Base-by-base conservation (phyloP, 2,888 invertebrate species). In the Machimus rusticus region DNA sequence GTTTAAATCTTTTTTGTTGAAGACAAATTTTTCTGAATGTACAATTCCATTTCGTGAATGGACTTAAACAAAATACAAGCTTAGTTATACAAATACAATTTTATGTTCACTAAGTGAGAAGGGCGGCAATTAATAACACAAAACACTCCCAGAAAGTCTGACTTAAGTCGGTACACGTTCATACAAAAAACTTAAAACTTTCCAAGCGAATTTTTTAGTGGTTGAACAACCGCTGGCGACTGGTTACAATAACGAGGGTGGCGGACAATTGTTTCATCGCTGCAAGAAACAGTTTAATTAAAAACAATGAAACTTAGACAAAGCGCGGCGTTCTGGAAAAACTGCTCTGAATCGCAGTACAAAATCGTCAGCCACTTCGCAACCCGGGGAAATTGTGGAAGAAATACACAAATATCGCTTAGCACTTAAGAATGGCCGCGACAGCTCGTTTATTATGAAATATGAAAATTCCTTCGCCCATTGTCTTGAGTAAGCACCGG, bases 381-480 rank as follows among this genome's bases (percentile, higher is more conserved):
- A 31, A 79, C 23, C 31, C 78, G 14, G 12, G 46, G 23, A 55
- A 81, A 81, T 81, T 34, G 55, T 51, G 66, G 66, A 66, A 3
- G 28, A 31, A 51, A 19, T 37, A 23, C 19, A 66, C 37, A 66
- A 84, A 66, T 66, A 66, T 66, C 82, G 66, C 66, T 84, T 66
- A 84, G 37, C 23, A 39, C 66, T 84, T 66, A 66, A 46, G 19
- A 66, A 66, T 66, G 66, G 1, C 66, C 37, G 34, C 39, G 82
- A 66, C 82, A 84, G 82, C 66, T 84, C 82, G 66, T 51, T 84
- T 84, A 84, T n/a, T 37, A 8, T 84, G 82, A 66, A 84, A 84
- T 66, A 84, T 84, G 66, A 66, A 84, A 84, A 84, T 84, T 84
- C 82, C 23, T 84, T n/a, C 31, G 16, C n/a, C 37, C 39, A 82